Base-by-base conservation (phyloP, 2,797 vertebrate species). In the Ispidina picta region DNA sequence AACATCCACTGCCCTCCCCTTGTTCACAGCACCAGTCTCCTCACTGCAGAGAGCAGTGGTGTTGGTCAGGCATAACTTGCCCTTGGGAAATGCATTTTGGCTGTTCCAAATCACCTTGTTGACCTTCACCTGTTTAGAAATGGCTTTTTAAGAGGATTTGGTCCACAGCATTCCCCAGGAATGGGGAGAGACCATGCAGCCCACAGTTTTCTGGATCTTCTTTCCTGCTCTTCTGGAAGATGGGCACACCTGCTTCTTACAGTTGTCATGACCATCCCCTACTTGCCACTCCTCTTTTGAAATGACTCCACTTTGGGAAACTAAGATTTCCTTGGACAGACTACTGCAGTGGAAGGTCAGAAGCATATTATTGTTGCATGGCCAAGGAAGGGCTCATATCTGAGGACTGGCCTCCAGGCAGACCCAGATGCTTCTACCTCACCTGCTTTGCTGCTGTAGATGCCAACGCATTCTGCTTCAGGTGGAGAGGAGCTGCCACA, bases 381-480 rank as follows among this genome's bases (percentile, higher is more conserved):
- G 49, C 16, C 68, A 51, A 37, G 9, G 4, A 76, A 74, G 44
- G 20, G 31, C 15, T 66, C 8, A 1, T 16, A 15, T 3, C 20
- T 2, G 3, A 83, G 83, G 63, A 41, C 20, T 11, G 31, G 41
- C 6, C 55, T 44, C 65, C 10, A 21, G 9, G 7, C 86, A 86
- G 48, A 39, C 22, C 56, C 64, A n/a, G 54, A 46, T 51, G 43
- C 28, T 58, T 43, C 72, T 16, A 8, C 18, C 93, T 93, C 92
- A 99, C 99, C 98, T 99, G 98, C 49, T 98, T 98, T 20, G 98
- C 98, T 12, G 99, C 99, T 31, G 98, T 97, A 8, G 98, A 98
- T 10, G 98, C 98, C 31, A 98, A 98, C 4, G 98, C 98, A 5
- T 99, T 99, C 96, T 99, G 99, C 85, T 99, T 99, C 89, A 99